Percentiles rank a stretch among this genome's conserved stretches.
Conservation (phyloP, 2,113 vertebrate genomes). For the Microtus oregoni region DNA sequence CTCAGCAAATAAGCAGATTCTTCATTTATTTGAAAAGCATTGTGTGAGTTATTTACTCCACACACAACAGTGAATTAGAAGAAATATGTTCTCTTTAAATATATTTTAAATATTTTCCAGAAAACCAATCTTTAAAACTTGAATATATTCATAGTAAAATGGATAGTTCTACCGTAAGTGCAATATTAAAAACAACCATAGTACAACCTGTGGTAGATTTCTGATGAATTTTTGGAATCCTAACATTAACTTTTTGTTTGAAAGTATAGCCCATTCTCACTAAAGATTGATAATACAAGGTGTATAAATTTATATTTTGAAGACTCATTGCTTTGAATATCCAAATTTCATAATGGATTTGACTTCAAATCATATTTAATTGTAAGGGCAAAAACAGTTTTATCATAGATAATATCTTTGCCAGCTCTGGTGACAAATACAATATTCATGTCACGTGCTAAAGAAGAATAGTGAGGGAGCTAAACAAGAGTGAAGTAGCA, state of each 20-base stretch:
- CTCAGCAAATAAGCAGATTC: neutral
- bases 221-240: neutral
- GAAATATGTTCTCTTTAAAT: conserved; percentile 42
- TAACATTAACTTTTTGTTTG: neutral
- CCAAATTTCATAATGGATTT: conserved; percentile 25
- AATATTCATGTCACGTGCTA: neutral
- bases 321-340: neutral
- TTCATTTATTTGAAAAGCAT: conserved; percentile 19
- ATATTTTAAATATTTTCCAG: conserved; percentile 27
- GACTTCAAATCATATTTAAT: conserved; percentile 49
- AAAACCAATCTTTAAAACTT: conserved; percentile 47
- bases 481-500: conserved; percentile 17
- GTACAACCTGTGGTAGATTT: neutral
- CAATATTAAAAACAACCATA: neutral
- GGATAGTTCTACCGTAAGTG: neutral
- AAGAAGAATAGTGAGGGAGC: neutral
- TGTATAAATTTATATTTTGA: conserved; percentile 9
- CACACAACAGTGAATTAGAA: neutral
- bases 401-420: conserved; percentile 47
- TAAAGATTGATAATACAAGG: neutral
- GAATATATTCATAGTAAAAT: neutral
- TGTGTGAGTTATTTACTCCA: neutral
- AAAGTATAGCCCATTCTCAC: neutral
- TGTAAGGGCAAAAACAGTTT: conserved; percentile 34
- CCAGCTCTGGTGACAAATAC: conserved; percentile 25